Conservation (phyloP, 2,888 invertebrate genomes). For the Acanthacorydalis orientalis region DNA sequence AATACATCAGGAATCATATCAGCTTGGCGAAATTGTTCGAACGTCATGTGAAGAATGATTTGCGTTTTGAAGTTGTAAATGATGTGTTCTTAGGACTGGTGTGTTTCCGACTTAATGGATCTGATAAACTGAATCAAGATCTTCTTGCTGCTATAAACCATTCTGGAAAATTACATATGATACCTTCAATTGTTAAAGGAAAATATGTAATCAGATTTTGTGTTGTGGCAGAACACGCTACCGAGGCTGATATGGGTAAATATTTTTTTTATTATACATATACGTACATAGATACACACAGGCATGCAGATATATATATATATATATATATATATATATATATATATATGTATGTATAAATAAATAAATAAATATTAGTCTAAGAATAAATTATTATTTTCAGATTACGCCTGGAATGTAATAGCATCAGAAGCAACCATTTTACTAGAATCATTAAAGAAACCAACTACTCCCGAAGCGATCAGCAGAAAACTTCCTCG, state of each 20-base stretch:
- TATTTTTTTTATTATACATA: neutral
- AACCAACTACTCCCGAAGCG: slow-evolving; percentile 24
- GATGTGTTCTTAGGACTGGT: slow-evolving; percentile 60
- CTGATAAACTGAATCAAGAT: slow-evolving; percentile 57
- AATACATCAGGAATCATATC: slow-evolving; percentile 70
- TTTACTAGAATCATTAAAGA: slow-evolving; percentile 27
- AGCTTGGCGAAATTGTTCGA: slow-evolving; percentile 61
- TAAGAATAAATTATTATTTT: slow-evolving; percentile 1
- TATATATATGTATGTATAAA: neutral
- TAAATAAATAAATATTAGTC: neutral
- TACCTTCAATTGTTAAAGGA: slow-evolving; percentile 59
- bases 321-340: neutral
- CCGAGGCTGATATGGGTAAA: slow-evolving; percentile 46
- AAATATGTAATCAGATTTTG: slow-evolving; percentile 67
- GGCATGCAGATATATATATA: slow-evolving; percentile 1
- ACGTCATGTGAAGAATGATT: slow-evolving; percentile 44
- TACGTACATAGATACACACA: too few relatives aligned
- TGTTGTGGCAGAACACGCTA: slow-evolving; percentile 62
- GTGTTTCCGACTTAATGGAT: slow-evolving; percentile 56
- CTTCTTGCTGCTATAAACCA: slow-evolving; percentile 65
- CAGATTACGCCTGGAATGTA: slow-evolving; percentile 43
- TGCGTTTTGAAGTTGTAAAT: slow-evolving; percentile 60
- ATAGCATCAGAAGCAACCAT: slow-evolving; percentile 42
- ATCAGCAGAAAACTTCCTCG: slow-evolving; percentile 27
- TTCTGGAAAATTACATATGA: slow-evolving; percentile 73